Conservation (phyloP, 2,113 vertebrate genomes). For the Zosterops japonicus region DNA sequence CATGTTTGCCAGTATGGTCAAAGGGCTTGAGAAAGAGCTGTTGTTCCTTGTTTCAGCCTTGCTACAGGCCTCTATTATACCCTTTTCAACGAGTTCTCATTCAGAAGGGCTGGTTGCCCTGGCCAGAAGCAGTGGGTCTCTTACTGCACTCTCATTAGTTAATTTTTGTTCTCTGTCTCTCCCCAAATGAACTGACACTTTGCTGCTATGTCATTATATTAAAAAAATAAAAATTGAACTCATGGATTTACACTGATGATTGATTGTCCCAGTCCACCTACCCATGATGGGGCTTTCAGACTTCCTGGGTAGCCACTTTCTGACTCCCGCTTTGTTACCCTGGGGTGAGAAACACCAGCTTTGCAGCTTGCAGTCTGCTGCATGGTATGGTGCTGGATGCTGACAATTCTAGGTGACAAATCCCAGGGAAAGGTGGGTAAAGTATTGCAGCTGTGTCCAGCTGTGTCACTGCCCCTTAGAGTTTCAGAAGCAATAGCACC, state of each 20-base stretch:
- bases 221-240: not conserved
- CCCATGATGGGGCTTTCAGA: not conserved
- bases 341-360: not conserved
- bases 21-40: constrained; percentile 48
- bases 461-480: not conserved
- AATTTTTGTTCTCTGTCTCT: not conserved
- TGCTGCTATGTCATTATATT: not conserved
- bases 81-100: constrained; percentile 29
- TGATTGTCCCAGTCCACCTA: not conserved
- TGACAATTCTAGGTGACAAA: not conserved
- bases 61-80: constrained; percentile 10
- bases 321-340: not conserved
- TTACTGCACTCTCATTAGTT: constrained; percentile 20
- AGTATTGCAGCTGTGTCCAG: not conserved
- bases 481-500: not conserved
- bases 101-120: not conserved
- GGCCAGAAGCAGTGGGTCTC: not conserved
- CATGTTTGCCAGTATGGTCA: constrained; percentile 26
- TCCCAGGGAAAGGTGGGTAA: not conserved
- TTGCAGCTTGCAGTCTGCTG: not conserved
- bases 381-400: accelerated
- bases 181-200: not conserved
- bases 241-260: not conserved
- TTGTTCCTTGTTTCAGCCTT: constrained; percentile 13
- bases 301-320: not conserved